Conservation (phyloP, 2,113 vertebrate genomes). For the Hirundichthys speculiger region DNA sequence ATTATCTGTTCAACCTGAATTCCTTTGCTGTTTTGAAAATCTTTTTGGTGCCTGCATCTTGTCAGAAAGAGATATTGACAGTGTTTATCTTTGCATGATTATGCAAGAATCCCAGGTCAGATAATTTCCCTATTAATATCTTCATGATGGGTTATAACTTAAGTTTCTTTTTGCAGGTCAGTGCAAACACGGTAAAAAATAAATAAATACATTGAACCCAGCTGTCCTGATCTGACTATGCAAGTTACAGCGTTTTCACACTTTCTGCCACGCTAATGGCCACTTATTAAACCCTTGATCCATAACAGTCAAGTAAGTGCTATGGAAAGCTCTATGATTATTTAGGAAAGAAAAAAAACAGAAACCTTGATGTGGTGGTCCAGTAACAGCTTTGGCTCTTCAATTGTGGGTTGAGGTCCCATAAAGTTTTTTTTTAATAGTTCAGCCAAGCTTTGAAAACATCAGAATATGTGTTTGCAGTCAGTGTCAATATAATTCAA, state of each 20-base stretch:
- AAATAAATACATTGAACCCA: slow-evolving; percentile 35
- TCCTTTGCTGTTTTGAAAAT: too few species aligned
- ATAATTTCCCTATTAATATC: slow-evolving; percentile 48
- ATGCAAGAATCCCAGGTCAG: too few species aligned
- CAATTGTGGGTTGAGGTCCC: slow-evolving; percentile 42
- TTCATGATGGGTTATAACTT: slow-evolving; percentile 51
- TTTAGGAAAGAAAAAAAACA: slow-evolving; percentile 19
- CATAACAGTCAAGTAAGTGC: slow-evolving; percentile 35
- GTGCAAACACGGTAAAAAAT: slow-evolving; percentile 27
- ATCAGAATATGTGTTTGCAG: slow-evolving; percentile 48
- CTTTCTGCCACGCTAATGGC: slow-evolving; percentile 30
- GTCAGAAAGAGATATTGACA: too few species aligned
- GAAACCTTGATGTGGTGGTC: slow-evolving; percentile 66
- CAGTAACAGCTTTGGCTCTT: slow-evolving; percentile 42
- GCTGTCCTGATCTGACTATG: slow-evolving; percentile 21
- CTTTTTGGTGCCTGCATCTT: too few species aligned
- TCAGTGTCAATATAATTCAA: slow-evolving; percentile 29
- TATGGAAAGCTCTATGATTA: slow-evolving; percentile 49
- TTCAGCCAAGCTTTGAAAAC: slow-evolving; percentile 46
- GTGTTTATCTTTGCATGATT: too few species aligned
- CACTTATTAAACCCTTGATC: slow-evolving; percentile 40
- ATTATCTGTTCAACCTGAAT: too few species aligned
- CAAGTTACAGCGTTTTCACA: slow-evolving; percentile 31
- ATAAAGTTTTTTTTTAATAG: slow-evolving; percentile 61
- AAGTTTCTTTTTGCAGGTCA: slow-evolving; percentile 44